phyloP scores from a whole-genome alignment of 2,888 invertebrate species.

The Calliopum simillimum region DNA sequence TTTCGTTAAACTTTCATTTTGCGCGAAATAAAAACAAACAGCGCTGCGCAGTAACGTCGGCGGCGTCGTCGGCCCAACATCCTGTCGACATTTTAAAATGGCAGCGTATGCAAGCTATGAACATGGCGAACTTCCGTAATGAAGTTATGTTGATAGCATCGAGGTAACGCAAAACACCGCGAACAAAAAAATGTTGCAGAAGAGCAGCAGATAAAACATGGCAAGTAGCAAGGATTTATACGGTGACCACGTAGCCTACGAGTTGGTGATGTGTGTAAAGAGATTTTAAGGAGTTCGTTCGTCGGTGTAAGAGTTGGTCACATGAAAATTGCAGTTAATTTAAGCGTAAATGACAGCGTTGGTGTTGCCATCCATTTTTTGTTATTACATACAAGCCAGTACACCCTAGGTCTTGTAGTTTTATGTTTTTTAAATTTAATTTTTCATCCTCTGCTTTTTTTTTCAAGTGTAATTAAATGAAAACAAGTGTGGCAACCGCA shows the following conservation, averaged over 20 bases:
- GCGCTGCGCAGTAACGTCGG: background rate
- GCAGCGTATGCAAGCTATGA: slow-evolving; percentile 25
- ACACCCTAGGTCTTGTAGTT: background rate
- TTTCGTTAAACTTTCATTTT: slow-evolving; percentile 63
- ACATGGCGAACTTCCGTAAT: slow-evolving; percentile 56
- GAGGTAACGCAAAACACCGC: background rate
- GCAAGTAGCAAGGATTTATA: slow-evolving; percentile 19
- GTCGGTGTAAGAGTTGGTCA: background rate
- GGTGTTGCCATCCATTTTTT: background rate
- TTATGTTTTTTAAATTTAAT: slow-evolving; percentile 1
- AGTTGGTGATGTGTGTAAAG: background rate
- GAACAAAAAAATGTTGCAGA: background rate
- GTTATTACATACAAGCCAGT: background rate
- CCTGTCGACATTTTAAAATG: slow-evolving; percentile 42
- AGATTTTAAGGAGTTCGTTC: background rate
- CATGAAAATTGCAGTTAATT: slow-evolving; percentile 4
- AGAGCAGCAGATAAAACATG: slow-evolving; percentile 2
- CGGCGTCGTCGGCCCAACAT: background rate
- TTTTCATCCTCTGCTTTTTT: slow-evolving; percentile 3
- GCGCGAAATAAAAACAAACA: slow-evolving; percentile 48
- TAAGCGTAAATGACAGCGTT: slow-evolving; percentile 15
- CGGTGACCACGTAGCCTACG: slow-evolving; percentile 9
- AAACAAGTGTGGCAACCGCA: slow-evolving; percentile 4
- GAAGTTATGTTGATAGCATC: slow-evolving; percentile 60
- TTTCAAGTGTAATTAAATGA: slow-evolving; percentile 28